A percentile compares a stretch with the other conserved stretches of the same genome.
Conservation (phyloP, 2,888 invertebrate genomes). For the Heliconius erato region DNA sequence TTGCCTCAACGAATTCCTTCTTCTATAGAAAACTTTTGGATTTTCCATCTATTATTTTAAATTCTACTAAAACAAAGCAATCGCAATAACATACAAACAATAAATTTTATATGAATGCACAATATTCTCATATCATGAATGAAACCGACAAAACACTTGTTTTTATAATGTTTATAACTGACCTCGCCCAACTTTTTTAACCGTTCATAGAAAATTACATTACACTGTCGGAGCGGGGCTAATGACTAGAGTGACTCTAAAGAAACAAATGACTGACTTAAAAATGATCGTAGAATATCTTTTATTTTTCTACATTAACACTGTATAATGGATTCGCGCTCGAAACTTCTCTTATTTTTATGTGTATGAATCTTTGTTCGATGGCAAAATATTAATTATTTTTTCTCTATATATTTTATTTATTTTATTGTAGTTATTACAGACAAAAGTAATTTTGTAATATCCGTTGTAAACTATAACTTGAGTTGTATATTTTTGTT, state of each 20-base stretch:
- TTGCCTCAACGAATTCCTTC: no score
- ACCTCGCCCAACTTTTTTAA: constrained; percentile 45
- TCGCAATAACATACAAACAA: neutral
- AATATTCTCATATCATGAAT: constrained; percentile 17
- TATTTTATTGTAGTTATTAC: neutral
- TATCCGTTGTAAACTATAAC: neutral
- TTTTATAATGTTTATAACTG: constrained; percentile 42
- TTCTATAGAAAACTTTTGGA: no score
- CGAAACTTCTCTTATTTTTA: neutral
- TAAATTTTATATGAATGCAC: neutral
- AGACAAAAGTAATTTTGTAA: neutral
- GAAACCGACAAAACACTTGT: constrained; percentile 22
- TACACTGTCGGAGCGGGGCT: constrained; percentile 36
- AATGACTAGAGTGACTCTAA: constrained; percentile 41
- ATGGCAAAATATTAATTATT: constrained; percentile 20
- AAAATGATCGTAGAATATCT: constrained; percentile 11
- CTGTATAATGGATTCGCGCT: constrained; percentile 33
- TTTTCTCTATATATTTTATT: neutral
- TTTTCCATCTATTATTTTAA: no score
- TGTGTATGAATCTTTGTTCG: neutral
- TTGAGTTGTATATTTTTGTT: neutral
- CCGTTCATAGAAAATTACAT: constrained; percentile 45
- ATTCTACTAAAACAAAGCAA: neutral
- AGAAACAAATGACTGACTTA: constrained; percentile 42
- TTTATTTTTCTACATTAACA: constrained; percentile 35